Evolutionary conservation across 2,888 invertebrate species (phyloP).

Genomic region (Crematogaster levior): DNA sequence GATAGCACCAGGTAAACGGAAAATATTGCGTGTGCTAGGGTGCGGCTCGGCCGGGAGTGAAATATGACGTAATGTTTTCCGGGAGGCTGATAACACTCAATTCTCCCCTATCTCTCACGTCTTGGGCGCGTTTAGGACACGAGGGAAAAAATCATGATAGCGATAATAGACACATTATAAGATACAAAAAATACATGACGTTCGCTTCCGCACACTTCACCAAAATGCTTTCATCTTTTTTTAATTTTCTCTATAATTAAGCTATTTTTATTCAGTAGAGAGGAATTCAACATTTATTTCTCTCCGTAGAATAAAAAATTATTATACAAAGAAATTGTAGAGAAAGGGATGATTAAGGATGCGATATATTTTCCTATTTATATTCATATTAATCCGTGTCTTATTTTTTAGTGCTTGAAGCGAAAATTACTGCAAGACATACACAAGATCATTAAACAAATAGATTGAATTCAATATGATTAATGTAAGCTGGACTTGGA

Average conservation of each 20-base stretch:
- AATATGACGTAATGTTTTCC: constrained; percentile 47
- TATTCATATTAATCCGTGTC: background rate
- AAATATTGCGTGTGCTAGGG: constrained; percentile 26
- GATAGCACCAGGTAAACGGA: constrained; percentile 37
- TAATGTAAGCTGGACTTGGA: constrained; percentile 9
- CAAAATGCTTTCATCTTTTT: background rate
- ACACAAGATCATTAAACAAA: background rate
- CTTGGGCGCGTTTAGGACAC: background rate
- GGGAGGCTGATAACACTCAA: constrained; percentile 37
- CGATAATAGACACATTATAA: constrained; percentile 22
- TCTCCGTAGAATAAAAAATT: background rate
- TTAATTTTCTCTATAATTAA: background rate
- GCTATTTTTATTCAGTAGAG: background rate
- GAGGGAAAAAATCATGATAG: background rate
- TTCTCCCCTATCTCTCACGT: constrained; percentile 30
- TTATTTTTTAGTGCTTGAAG: background rate
- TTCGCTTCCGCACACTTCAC: background rate
- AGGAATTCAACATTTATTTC: background rate
- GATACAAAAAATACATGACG: background rate
- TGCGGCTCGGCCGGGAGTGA: constrained; percentile 8
- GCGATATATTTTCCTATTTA: background rate
- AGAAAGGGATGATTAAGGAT: background rate
- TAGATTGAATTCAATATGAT: constrained; percentile 25
- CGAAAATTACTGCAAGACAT: background rate
- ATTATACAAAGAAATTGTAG: background rate